These are phyloP conservation scores for Erinaceus europaeus DNA, from an alignment of 2,113 vertebrate species.

Conservation along the genomic window DNA sequence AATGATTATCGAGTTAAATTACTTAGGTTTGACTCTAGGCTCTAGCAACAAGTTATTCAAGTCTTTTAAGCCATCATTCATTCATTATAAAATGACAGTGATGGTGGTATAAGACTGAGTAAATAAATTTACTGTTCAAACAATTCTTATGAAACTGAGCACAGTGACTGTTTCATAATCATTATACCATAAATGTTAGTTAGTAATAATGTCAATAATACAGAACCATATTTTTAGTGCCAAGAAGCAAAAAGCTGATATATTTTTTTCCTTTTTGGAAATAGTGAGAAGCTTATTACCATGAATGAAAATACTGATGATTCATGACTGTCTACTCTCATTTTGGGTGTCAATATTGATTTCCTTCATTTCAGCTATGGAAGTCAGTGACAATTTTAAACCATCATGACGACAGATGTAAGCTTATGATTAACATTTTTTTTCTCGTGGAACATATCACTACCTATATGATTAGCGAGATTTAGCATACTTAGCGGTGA, in stretches of 20 bases:
- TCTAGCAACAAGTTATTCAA: neutral
- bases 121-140: too few relatives aligned
- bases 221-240: neutral
- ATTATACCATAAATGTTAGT: neutral
- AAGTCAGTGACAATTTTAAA: constrained; percentile 34
- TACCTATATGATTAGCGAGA: constrained; percentile 50
- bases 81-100: neutral
- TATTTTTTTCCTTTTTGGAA: constrained; percentile 35
- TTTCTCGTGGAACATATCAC: constrained; percentile 52
- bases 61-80: neutral
- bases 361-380: constrained; percentile 32
- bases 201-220: neutral
- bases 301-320: constrained; percentile 8
- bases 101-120: neutral
- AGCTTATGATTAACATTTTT: constrained; percentile 51
- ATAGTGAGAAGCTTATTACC: constrained; percentile 42
- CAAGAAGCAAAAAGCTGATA: constrained; percentile 2
- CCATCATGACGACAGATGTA: constrained; percentile 42
- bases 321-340: constrained; percentile 28
- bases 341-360: constrained; percentile 49
- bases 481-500: constrained; percentile 55
- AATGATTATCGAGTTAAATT: constrained; percentile 21
- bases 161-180: neutral
- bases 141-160: constrained; percentile 13
- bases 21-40: neutral